Evolutionary conservation across 2,113 vertebrate species (phyloP).

Genomic region (Lutjanus erythropterus): DNA sequence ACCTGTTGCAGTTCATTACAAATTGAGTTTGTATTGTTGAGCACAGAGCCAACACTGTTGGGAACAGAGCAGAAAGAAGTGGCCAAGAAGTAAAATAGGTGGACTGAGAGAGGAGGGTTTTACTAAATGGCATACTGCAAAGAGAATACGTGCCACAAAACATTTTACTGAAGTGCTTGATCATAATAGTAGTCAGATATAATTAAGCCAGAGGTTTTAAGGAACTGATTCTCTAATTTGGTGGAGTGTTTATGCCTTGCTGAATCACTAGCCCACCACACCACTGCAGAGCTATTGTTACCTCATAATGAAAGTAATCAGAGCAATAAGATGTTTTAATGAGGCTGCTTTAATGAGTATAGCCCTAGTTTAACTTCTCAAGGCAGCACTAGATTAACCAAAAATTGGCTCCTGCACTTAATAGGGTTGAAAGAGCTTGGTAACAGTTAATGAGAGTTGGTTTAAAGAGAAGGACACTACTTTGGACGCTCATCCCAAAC

Average conservation of each 20-base stretch:
- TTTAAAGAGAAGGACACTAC: conserved; percentile 1
- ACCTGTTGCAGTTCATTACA: too few relatives aligned
- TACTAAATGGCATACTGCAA: too few relatives aligned
- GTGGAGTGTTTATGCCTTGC: neutral
- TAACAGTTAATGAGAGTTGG: conserved; percentile 29
- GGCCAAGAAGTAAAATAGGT: too few relatives aligned
- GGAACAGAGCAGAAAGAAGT: too few relatives aligned
- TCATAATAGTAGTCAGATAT: neutral
- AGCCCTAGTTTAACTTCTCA: conserved; percentile 11
- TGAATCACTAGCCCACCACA: neutral
- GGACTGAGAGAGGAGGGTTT: too few relatives aligned
- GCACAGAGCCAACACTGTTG: too few relatives aligned
- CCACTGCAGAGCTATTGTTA: neutral
- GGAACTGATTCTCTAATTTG: neutral
- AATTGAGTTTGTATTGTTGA: too few relatives aligned
- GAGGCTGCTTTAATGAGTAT: conserved; percentile 22
- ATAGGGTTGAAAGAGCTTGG: conserved; percentile 30
- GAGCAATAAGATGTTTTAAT: conserved; percentile 34
- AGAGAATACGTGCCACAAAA: too few relatives aligned
- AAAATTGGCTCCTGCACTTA: conserved; percentile 3
- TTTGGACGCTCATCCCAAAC: neutral
- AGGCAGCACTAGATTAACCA: conserved; percentile 22
- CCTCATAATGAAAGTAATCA: conserved; percentile 37
- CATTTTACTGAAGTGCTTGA: too few relatives aligned
- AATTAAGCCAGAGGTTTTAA: neutral